phyloP scores from a whole-genome alignment of 2,888 invertebrate species.

The Prenolepis imparis region DNA sequence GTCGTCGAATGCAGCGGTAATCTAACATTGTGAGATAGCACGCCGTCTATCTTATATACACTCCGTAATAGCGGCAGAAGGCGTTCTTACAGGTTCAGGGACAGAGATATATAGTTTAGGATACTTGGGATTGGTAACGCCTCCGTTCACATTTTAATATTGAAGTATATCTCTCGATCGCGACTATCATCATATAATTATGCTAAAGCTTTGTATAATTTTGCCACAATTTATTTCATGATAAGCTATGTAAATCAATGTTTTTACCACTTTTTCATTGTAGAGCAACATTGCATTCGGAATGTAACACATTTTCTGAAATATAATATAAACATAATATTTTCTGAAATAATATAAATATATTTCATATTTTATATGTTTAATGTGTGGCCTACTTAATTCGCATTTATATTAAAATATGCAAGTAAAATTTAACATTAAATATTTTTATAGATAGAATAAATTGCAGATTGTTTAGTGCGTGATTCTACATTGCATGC shows the following conservation, averaged over 20 bases:
- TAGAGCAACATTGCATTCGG: not conserved
- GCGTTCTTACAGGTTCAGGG: slow-evolving; percentile 81
- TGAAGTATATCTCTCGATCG: slow-evolving; percentile 13
- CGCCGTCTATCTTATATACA: slow-evolving; percentile 81
- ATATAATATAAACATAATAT: not conserved
- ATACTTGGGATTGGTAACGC: slow-evolving; percentile 48
- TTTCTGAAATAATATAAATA: not conserved
- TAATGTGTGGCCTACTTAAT: not conserved
- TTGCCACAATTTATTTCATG: slow-evolving; percentile 6
- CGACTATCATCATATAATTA: not conserved
- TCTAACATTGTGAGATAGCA: slow-evolving; percentile 75
- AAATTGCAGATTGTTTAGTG: not conserved
- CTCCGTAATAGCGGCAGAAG: slow-evolving; percentile 78
- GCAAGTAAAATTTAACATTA: slow-evolving; percentile 1
- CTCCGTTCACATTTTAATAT: slow-evolving; percentile 28
- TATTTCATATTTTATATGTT: not conserved
- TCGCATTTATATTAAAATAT: not conserved
- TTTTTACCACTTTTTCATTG: not conserved
- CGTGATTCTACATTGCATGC: not conserved
- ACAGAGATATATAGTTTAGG: slow-evolving; percentile 73
- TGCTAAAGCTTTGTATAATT: slow-evolving; percentile 14
- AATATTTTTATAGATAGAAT: not conserved
- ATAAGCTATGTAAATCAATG: slow-evolving; percentile 10
- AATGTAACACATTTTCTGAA: not conserved
- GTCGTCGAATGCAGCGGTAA: slow-evolving; percentile 76